Percentiles rank a stretch among this genome's conserved stretches.
phyloP scores from a whole-genome alignment of 2,888 invertebrate species.

The Lobophora halterata region DNA sequence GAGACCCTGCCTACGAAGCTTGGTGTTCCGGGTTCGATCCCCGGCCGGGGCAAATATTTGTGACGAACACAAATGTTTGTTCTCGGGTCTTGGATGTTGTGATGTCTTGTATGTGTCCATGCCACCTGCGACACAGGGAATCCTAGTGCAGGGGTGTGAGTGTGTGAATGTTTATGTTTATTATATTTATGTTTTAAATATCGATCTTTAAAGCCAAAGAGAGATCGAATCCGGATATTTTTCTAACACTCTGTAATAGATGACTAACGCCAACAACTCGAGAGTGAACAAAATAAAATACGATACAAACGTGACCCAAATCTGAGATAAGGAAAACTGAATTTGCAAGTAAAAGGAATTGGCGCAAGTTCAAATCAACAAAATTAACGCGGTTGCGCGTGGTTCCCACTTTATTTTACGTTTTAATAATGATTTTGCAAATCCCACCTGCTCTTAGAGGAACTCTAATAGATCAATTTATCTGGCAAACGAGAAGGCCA shows the following conservation, averaged over 20 bases:
- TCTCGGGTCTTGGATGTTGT: too few relatives aligned
- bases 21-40: too few relatives aligned
- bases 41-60: too few relatives aligned
- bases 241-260: conserved; percentile 8
- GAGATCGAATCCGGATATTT: too few relatives aligned
- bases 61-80: too few relatives aligned
- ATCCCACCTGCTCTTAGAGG: conserved; percentile 8
- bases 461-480: conserved; percentile 2
- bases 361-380: conserved; percentile 27
- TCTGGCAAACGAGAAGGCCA: conserved; percentile 1
- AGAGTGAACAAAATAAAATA: conserved; percentile 8
- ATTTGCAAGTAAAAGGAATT: conserved; percentile 20
- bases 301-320: conserved; percentile 32
- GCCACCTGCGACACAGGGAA: too few relatives aligned
- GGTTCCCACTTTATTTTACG: conserved; percentile 4
- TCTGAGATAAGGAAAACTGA: conserved; percentile 29
- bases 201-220: too few relatives aligned
- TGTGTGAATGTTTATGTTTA: neutral
- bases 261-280: conserved; percentile 24
- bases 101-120: too few relatives aligned
- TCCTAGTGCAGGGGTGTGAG: too few relatives aligned
- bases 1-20: too few relatives aligned
- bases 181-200: too few relatives aligned
- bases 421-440: conserved; percentile 11
- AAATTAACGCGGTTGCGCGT: neutral